Evolutionary conservation across 2,113 vertebrate genomes (phyloP), one percentile per base, ranked within the genome.

Genomic region (Erpornis zantholeuca): DNA sequence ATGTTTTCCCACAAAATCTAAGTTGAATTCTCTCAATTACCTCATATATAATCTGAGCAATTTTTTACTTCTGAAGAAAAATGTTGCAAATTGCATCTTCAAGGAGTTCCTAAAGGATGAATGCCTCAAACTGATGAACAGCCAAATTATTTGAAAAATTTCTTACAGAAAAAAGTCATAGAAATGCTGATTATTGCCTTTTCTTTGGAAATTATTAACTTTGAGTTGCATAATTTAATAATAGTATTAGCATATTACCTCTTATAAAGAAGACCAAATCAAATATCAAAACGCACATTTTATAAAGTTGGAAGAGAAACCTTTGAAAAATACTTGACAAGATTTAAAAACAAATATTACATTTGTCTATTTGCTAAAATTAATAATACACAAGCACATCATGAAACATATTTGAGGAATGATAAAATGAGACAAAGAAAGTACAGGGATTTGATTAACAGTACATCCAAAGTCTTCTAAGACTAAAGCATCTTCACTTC

Each of bases 121-220:
- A 95, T 72, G 70, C 29, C 36, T 91, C 38, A 81, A 78, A 86
- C 16, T 73, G 72, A 83, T 31, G 40, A 35, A 66, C 1, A 56
- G 64, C 7, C 40, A 86, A 86, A 91, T 29, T 81, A 92, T 28
- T 83, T 68, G 38, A 81, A 90, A 76, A 56, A 29, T 25, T 81
- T 83, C 24, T 78, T 70, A 20, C 0, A n/a, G 60, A 42, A 86
- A 76, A 69, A 93, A 75, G 31, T 23, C 7, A 91, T 15, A 86
- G 35, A 92, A 94, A 92, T 86, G 54, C 53, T 85, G 84, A 92
- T 86, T 93, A 77, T 47, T 90, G 38, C 27, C 50, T 73, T 90
- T 93, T 38, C 44, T 90, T 90, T 15, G 54, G 71, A 54, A 95
- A 79, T 59, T 6, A 88, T 33, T 72, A 89, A 91, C 63, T 91